Base-by-base conservation (phyloP, 2,797 vertebrate species). In the Pagetopsis macropterus region DNA sequence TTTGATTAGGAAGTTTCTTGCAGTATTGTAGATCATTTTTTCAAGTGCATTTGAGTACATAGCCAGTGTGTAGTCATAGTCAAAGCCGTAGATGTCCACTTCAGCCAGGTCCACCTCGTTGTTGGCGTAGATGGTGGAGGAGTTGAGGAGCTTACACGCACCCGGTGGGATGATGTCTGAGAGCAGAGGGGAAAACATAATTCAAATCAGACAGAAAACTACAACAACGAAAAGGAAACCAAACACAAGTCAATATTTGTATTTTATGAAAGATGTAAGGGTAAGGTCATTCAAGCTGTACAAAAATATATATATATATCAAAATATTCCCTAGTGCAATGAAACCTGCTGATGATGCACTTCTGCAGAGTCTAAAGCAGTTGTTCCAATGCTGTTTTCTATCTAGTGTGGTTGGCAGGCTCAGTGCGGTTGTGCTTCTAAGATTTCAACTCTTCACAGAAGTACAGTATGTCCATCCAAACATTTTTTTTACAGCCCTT, bases 61-160 rank as follows among this genome's bases (percentile, higher is more conserved):
- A 0, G 96, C 96, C 78, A 97, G 86, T 0, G 96, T 96, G 83
- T 96, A 96, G 84, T 97, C 96, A 1, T 97, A 97, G 84, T 97
- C 96, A 44, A 97, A 97, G 65, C 96, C 96, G 15, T 96, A 97
- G 79, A 96, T 95, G 78, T 95, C 95, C 79, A 97, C 96, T n/a
- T 94, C 94, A 0, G 77, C 85, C 65, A 97, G 75, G 72, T 81
- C 82, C 19, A 97, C 95, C 79, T 97, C 96, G 5, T 97, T 97
- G 89, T 97, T 97, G 52, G 96, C 93, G 9, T 96, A 97, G 74
- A 97, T 94, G 44, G 94, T 91, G 37, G 94, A 91, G 15, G 95
- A 86, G 71, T 95, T 96, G 58, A 97, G 90, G 54, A 93, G 85
- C 62, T 91, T 94, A 67, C 96, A 97, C 0, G 95, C 94, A 3